Conservation (phyloP, 2,113 vertebrate species). For the Anoplopoma fimbria region DNA sequence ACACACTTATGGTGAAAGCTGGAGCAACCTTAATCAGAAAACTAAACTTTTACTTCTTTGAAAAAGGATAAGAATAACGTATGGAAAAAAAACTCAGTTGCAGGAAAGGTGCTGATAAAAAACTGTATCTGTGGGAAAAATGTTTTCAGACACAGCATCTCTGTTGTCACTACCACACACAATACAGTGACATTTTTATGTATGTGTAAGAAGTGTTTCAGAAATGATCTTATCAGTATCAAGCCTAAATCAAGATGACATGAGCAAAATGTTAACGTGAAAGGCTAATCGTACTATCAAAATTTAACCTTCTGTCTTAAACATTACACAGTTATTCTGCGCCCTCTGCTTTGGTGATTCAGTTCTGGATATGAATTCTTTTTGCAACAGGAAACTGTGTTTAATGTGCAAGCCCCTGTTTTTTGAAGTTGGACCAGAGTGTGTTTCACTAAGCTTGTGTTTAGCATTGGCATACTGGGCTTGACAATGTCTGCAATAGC, state of each 20-base stretch:
- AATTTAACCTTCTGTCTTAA: neutral
- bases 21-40: neutral
- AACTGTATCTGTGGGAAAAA: neutral
- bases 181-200: neutral
- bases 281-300: neutral
- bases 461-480: constrained; percentile 11
- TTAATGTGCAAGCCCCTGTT: constrained; percentile 20
- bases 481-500: too few relatives aligned
- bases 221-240: neutral
- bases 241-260: neutral
- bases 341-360: neutral
- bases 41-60: neutral
- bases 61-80: neutral
- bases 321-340: neutral
- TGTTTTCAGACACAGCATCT: too few relatives aligned
- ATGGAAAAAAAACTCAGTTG: neutral
- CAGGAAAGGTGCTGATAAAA: neutral
- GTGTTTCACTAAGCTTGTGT: constrained; percentile 20
- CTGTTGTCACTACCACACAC: neutral
- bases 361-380: constrained; percentile 20
- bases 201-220: neutral
- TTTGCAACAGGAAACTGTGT: constrained; percentile 30
- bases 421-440: constrained; percentile 12
- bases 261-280: neutral
- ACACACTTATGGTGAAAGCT: neutral